Percentiles rank a stretch among this genome's conserved stretches.
phyloP scores from a whole-genome alignment of 2,888 invertebrate genomes.

The Deroplatys truncata region DNA sequence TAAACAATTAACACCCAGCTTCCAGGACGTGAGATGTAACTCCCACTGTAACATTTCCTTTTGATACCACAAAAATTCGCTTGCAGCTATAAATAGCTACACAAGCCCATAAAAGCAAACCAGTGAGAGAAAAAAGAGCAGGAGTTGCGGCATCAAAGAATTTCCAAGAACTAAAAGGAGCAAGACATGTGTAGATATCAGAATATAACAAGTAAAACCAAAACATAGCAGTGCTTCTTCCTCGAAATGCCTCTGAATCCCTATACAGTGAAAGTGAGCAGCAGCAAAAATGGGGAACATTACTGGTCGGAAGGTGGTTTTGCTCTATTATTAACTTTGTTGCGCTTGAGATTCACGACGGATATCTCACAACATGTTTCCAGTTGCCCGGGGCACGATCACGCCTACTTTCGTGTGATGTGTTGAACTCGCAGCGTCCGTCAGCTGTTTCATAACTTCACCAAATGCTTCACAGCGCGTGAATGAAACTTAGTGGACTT shows the following conservation, averaged over 20 bases:
- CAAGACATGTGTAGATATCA: background rate
- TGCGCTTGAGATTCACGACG: background rate
- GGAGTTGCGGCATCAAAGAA: background rate
- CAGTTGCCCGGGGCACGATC: background rate
- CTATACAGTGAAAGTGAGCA: background rate
- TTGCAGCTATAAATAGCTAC: background rate
- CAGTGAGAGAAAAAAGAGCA: background rate
- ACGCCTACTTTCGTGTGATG: background rate
- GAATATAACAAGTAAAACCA: background rate
- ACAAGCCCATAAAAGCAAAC: background rate
- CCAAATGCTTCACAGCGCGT: background rate
- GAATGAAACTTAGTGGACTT: too few relatives aligned
- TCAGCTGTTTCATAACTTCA: background rate
- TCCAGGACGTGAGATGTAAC: background rate
- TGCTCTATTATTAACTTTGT: background rate
- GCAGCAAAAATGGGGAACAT: background rate
- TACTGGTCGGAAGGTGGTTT: background rate
- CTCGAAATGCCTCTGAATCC: background rate
- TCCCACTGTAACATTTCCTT: background rate
- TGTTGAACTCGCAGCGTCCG: background rate
- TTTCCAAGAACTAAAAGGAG: background rate
- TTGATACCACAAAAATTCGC: background rate
- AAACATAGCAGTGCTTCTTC: background rate
- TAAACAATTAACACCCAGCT: too few relatives aligned
- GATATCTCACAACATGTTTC: background rate